Percentiles rank a stretch among this genome's conserved stretches.
phyloP scores from a whole-genome alignment of 2,113 vertebrate species.

The Uropsilus gracilis region DNA sequence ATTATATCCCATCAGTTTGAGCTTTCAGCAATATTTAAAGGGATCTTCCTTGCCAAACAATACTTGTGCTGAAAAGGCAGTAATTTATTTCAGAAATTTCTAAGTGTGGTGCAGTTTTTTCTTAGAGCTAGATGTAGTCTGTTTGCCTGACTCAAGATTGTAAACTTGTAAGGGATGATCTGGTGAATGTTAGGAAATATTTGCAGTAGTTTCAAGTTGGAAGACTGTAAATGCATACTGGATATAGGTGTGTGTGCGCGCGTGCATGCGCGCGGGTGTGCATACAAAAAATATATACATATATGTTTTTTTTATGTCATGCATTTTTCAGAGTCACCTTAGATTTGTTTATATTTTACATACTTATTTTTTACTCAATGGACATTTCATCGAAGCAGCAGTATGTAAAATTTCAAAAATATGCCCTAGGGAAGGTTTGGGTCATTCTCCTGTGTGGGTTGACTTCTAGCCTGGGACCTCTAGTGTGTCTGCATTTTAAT shows the following conservation, averaged over 20 bases:
- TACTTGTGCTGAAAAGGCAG: neutral
- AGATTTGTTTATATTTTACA: slow-evolving; percentile 52
- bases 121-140: neutral
- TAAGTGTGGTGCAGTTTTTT: neutral
- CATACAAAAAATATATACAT: no score
- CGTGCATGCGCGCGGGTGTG: neutral
- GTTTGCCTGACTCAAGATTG: neutral
- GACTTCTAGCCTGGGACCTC: neutral
- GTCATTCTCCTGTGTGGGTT: neutral
- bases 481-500: neutral
- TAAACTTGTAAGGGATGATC: neutral
- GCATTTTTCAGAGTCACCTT: slow-evolving; percentile 36
- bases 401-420: slow-evolving; percentile 37
- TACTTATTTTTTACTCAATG: neutral
- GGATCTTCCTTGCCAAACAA: neutral
- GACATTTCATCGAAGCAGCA: neutral
- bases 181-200: slow-evolving; percentile 33
- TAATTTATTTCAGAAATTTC: slow-evolving; percentile 47
- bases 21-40: slow-evolving; percentile 44
- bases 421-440: neutral
- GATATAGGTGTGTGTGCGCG: neutral
- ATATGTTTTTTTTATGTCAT: slow-evolving; percentile 3
- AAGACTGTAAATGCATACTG: neutral
- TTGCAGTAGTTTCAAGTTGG: neutral
- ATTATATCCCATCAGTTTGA: neutral